Percentiles rank a stretch among this genome's conserved stretches.
phyloP scores from a whole-genome alignment of 2,113 vertebrate genomes.

The Orientallactaga bullata region DNA sequence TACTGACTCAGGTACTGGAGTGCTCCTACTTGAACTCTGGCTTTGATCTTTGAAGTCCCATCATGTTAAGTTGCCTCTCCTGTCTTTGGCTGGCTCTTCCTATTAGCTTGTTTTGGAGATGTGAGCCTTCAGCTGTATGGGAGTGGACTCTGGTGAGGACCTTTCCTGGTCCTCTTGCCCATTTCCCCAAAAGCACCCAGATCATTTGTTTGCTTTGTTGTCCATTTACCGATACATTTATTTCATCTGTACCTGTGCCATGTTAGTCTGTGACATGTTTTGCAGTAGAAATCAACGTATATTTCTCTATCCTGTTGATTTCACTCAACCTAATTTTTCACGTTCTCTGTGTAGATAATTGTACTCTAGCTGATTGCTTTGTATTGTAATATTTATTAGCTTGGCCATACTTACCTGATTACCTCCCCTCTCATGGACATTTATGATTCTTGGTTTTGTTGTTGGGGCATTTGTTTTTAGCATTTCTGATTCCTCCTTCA shows the following conservation, averaged over 20 bases:
- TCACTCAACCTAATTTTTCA: neutral
- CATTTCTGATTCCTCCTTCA: neutral
- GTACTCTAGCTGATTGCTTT: neutral
- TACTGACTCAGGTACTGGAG: neutral
- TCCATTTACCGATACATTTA: neutral
- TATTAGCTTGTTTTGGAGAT: constrained; percentile 49
- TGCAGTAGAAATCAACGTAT: neutral
- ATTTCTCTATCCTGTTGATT: neutral
- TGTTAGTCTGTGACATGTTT: neutral
- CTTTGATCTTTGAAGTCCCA: constrained; percentile 33
- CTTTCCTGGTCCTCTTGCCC: neutral
- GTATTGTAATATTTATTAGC: neutral
- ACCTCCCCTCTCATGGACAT: neutral
- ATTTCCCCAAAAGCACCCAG: neutral
- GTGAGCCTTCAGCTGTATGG: neutral
- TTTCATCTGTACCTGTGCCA: neutral
- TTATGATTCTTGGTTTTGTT: neutral
- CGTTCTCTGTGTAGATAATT: neutral
- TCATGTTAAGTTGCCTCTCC: constrained; percentile 38
- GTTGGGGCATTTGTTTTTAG: neutral
- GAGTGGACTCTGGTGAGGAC: neutral
- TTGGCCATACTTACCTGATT: neutral
- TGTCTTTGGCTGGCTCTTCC: neutral
- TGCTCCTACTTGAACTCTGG: neutral
- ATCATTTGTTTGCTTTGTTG: neutral